Evolutionary conservation across 2,113 vertebrate species (phyloP).

Genomic region (Sinosuthora webbiana): DNA sequence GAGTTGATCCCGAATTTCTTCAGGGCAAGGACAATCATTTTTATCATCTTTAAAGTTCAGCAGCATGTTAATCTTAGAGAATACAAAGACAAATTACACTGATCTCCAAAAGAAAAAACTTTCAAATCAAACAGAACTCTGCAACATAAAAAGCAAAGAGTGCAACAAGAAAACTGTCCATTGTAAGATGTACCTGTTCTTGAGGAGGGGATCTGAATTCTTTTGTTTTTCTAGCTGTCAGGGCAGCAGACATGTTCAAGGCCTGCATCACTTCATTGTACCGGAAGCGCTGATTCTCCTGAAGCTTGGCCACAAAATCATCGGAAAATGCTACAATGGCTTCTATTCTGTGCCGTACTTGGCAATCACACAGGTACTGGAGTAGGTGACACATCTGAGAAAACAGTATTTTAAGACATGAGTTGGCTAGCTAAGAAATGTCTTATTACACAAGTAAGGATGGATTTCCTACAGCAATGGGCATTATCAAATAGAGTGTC

Average conservation of each 20-base stretch:
- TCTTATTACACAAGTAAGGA: not conserved
- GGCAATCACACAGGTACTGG: constrained; percentile 94
- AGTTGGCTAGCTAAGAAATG: not conserved
- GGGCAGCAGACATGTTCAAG: constrained; percentile 95
- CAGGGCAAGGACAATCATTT: constrained; percentile 91
- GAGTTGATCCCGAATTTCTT: constrained; percentile 88
- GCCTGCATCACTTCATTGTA: constrained; percentile 99
- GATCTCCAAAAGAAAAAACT: not conserved
- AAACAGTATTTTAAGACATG: not conserved
- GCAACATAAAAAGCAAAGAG: not conserved
- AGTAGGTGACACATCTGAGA: constrained; percentile 94
- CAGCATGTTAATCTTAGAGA: constrained; percentile 91
- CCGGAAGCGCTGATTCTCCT: constrained; percentile 93
- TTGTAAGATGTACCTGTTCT: constrained; percentile 83
- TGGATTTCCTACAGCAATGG: not conserved
- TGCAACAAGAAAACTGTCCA: not conserved
- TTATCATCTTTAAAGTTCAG: constrained; percentile 95
- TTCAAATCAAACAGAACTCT: not conserved
- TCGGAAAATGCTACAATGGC: constrained; percentile 95
- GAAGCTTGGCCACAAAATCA: constrained; percentile 92
- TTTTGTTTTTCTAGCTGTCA: constrained; percentile 94
- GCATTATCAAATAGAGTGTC: not conserved
- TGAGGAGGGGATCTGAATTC: constrained; percentile 95
- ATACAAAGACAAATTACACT: not conserved
- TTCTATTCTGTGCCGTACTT: constrained; percentile 93